Base-by-base conservation (phyloP, 2,113 vertebrate genomes). In the Hippocampus mohnikei region DNA sequence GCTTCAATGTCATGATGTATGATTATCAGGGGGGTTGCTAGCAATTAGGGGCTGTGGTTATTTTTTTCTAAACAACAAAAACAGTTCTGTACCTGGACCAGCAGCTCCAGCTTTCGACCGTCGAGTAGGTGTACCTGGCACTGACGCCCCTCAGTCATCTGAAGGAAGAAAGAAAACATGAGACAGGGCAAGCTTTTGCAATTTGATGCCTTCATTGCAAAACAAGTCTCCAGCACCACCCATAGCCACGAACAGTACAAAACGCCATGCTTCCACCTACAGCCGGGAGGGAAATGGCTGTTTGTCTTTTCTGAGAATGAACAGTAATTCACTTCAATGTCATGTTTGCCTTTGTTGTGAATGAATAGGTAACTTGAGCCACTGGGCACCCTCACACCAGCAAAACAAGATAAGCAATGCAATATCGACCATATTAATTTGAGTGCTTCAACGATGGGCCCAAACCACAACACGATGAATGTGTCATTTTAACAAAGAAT, bases 121-220 rank as follows among this genome's bases (percentile, higher is more conserved):
- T 98, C 96, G 42, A 98, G 94, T 83, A 99, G 95, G 79, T 93
- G 94, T 70, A 98, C 93, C 91, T 95, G 95, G 86, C 95, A 97
- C 80, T 94, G 94, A 71, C 96, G 92, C 72, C 96, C 96, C 88
- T 98, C 97, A 29, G 95, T 94, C 97, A 98, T 99, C 97, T 99
- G 87, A 50, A 88, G 63, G 77, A 78, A 75, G 83, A 75, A 16
- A 91, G 64, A 76, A 68, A 85, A 74, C 62, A 48, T 55, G n/a
- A 73, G 25, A 48, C 44, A n/a, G 53, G 44, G 44, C 8, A 42
- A 64, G 13, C 70, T 37, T 44, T 37, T 71, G 29, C 23, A 71
- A 74, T 13, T 58, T 37, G 59, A 48, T 53, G 4, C 42, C 16
- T 29, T 44, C n/a, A 37, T 52, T 70, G 33, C 23, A 29, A 46